Conservation (phyloP, 2,113 vertebrate species). For the Marmota flaviventris region DNA sequence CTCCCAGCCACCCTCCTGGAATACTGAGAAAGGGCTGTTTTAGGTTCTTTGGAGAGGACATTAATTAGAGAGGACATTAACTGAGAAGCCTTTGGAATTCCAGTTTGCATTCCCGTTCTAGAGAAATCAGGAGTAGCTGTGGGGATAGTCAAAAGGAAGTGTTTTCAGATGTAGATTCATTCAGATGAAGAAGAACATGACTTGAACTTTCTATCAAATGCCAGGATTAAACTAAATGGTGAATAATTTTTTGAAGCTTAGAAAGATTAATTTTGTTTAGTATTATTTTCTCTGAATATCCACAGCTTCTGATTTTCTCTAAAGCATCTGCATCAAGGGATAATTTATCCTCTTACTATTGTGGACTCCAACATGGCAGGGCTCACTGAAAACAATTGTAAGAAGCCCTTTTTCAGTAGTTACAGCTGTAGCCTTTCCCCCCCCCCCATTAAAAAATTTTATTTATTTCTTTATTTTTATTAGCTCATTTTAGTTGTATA, state of each 20-base stretch:
- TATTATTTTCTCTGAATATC: slow-evolving; percentile 52
- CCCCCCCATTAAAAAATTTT: too few species aligned
- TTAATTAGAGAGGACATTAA: background rate
- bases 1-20: background rate
- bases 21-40: background rate
- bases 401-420: background rate
- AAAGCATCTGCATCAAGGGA: background rate
- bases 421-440: background rate
- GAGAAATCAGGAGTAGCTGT: background rate
- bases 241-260: slow-evolving; percentile 61
- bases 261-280: slow-evolving; percentile 54
- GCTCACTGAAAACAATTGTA: background rate
- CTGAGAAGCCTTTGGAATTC: background rate
- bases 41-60: background rate
- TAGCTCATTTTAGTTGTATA: too few species aligned
- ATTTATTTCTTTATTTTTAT: too few species aligned
- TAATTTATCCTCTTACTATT: slow-evolving; percentile 25
- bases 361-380: background rate
- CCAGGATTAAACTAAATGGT: slow-evolving; percentile 21
- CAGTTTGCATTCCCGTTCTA: background rate
- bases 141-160: background rate
- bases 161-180: slow-evolving; percentile 38
- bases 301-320: slow-evolving; percentile 40
- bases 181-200: slow-evolving; percentile 43
- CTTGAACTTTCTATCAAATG: slow-evolving; percentile 29